These are phyloP conservation scores for Byasa hedistus DNA, from an alignment of 2,888 invertebrate genomes.

Conservation along the genomic window DNA sequence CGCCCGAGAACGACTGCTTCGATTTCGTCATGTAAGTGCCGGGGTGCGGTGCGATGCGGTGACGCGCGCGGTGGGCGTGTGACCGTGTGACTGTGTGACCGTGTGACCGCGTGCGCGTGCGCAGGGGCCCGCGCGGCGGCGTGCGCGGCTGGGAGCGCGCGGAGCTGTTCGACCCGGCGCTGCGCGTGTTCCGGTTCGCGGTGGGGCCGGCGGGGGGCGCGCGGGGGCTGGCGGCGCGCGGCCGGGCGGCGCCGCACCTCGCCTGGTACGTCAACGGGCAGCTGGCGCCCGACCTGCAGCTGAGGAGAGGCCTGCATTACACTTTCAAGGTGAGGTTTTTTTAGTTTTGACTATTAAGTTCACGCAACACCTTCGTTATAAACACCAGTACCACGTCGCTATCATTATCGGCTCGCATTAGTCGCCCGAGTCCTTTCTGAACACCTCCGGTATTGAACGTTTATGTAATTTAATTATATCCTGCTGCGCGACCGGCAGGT, in stretches of 20 bases:
- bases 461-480: neutral
- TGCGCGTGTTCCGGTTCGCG: conserved; percentile 88
- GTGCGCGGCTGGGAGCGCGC: conserved; percentile 80
- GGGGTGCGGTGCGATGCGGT: neutral
- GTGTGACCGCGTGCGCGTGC: neutral
- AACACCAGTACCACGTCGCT: no score
- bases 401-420: no score
- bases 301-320: conserved; percentile 91
- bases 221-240: conserved; percentile 83
- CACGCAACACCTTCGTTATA: no score
- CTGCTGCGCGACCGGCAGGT: conserved; percentile 55
- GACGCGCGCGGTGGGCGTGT: no score
- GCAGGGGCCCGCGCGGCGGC: conserved; percentile 37
- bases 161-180: conserved; percentile 83
- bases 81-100: no score
- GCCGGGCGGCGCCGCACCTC: conserved; percentile 82
- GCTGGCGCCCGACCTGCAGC: conserved; percentile 91
- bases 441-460: no score
- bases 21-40: conserved; percentile 81
- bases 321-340: conserved; percentile 77
- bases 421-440: no score
- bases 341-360: no score
- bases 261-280: conserved; percentile 97
- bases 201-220: conserved; percentile 91
- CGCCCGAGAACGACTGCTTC: conserved; percentile 86